Base-by-base conservation (phyloP, 2,888 invertebrate genomes). In the Auanema sp. region DNA sequence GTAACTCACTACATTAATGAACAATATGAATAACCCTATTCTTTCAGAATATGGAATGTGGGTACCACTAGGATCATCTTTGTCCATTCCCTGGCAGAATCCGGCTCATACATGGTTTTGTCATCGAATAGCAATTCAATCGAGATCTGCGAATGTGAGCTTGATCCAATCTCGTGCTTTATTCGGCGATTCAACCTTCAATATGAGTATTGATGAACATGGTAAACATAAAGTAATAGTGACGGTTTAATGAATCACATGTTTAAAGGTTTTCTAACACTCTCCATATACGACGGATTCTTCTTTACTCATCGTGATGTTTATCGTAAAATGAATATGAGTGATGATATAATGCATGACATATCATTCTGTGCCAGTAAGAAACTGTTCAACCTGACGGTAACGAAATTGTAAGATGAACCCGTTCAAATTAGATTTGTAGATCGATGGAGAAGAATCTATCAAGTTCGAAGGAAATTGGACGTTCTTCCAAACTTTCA, bases 31-130 rank as follows among this genome's bases (percentile, higher is more conserved):
- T n/a, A n/a, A n/a, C n/a, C n/a, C n/a, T n/a, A n/a, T n/a, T 18
- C 40, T 59, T 75, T 49, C 58, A 79, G 81, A 81, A 60, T 77
- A 79, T 52, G 81, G 81, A 18, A 77, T 79, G 75, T 79, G 76
- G 78, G 75, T 81, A 3, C 79, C 79, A n/a, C 25, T 64, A 1
- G 79, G 77, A 16, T 79, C 79, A 1, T 68, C 77, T 14, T 66
- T 81, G 18, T 71, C 73, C 24, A 81, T 81, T 52, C 80, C 81
- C 1, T 81, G 81, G 80, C 80, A 78, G 47, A 80, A 81, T 65
- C 81, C 81, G 4, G 73, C 78, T 5, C 81, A 82, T 53, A 68
- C 66, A 18, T 63, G 76, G n/a, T 73, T 73, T 50, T 81, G 81
- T 60, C 81, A 80, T 63, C 71, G 81, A 24, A 75, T 81, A 14